Evolutionary conservation across 1,140 invertebrate species (phyloP).

Genomic region (Chionoecetes opilio): DNA sequence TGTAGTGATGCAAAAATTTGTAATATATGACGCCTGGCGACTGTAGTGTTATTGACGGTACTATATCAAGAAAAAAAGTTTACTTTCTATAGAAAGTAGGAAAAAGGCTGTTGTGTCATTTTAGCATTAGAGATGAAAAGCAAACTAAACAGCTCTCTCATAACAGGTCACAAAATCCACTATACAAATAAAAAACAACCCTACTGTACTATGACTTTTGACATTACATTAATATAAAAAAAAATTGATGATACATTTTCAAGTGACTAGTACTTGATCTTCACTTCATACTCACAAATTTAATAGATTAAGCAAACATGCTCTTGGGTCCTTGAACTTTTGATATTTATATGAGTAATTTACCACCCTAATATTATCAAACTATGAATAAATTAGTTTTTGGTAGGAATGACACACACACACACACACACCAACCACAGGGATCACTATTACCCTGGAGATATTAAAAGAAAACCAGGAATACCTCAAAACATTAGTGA

Average conservation of each 20-base stretch:
- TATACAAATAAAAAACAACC: not conserved
- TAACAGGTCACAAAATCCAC: not conserved
- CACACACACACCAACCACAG: not conserved
- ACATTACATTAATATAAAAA: too few species aligned
- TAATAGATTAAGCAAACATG: not conserved
- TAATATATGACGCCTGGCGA: too few species aligned
- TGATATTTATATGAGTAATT: not conserved
- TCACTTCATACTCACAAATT: too few species aligned
- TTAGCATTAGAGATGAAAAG: not conserved
- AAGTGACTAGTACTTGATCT: too few species aligned
- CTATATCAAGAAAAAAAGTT: not conserved
- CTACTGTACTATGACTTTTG: too few species aligned
- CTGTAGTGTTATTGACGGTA: too few species aligned
- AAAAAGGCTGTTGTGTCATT: not conserved
- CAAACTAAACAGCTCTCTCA: not conserved
- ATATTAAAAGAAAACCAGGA: constrained; percentile 10
- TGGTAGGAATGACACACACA: not conserved
- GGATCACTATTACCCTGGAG: not conserved
- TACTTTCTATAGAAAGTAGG: not conserved
- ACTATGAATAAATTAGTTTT: not conserved
- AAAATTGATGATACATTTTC: too few species aligned
- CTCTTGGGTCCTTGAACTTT: not conserved
- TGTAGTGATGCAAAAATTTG: too few species aligned
- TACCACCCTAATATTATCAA: not conserved
- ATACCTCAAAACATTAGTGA: not conserved